A percentile compares a stretch with the other conserved stretches of the same genome.
phyloP scores from a whole-genome alignment of 2,797 vertebrate species.

The Malurus leucopterus region DNA sequence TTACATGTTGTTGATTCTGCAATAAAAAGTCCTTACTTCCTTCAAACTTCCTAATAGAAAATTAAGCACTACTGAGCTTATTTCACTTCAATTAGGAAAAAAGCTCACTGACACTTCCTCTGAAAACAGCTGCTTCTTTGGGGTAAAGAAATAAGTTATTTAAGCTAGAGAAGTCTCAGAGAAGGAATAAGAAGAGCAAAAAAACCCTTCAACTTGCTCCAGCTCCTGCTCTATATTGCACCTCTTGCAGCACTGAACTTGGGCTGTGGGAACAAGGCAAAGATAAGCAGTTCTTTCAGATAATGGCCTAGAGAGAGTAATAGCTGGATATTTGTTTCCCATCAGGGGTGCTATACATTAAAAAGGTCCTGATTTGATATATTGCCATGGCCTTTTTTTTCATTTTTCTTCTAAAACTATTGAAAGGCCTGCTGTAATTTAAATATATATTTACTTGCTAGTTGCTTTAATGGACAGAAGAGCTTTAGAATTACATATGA shows the following conservation, averaged over 20 bases:
- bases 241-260: not conserved
- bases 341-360: not conserved
- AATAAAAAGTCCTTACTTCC: not conserved
- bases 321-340: not conserved
- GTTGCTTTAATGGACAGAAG: not conserved
- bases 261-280: not conserved
- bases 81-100: not conserved
- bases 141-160: not conserved
- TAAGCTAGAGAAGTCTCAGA: not conserved
- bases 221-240: not conserved
- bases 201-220: not conserved
- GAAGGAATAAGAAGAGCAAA: not conserved
- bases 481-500: fast-evolving
- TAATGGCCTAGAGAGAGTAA: not conserved
- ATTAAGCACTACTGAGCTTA: not conserved
- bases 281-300: not conserved
- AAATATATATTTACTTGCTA: not conserved
- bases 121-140: not conserved
- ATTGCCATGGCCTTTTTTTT: not conserved
- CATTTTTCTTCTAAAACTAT: not conserved
- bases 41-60: not conserved
- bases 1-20: not conserved
- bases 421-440: not conserved
- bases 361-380: not conserved
- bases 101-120: not conserved